Evolutionary conservation across 2,797 vertebrate species (phyloP), one percentile per base, ranked within the genome.

Genomic region (Urosaurus nigricauda): DNA sequence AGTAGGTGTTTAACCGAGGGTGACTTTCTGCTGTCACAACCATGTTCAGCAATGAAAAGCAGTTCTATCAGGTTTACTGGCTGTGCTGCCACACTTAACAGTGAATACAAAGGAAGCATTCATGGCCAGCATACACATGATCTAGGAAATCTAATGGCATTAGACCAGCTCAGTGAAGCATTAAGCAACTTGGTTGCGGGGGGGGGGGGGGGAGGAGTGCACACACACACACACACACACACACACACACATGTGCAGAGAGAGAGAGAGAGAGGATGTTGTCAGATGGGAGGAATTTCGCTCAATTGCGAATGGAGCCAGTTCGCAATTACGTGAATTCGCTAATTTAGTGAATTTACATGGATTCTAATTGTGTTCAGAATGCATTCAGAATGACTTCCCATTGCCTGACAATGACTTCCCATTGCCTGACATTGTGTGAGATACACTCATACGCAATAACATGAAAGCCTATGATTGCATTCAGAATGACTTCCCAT

Each of bases 101-200:
- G 77, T 58, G 65, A 77, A 93, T 83, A 96, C 95, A 95, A 95
- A 95, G 92, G 87, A 71, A 88, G 77, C 91, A 93, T 94, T 96
- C 92, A 96, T 0, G 89, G 88, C 60, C 86, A 77, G 32, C 29
- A 74, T 84, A 87, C 93, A 87, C 92, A 94, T 93, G 92, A 94
- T 90, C 79, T 5, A 63, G 87, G 83, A 89, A 89, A 43, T 81
- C 90, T 92, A 93, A 90, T 87, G 92, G 79, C 86, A 90, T 94
- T 95, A 86, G 85, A 92, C 74, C 83, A 89, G 90, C 79, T 92
- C 91, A 93, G 74, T 92, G 92, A 92, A 93, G 94, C 90, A 89
- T 91, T 92, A 94, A 92, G 91, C 90, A 93, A 89, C 35, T 73
- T 19, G 7, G 35, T 14, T 13, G 32, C 13, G 14, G 3, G 5